phyloP scores from a whole-genome alignment of 2,113 vertebrate species.

The Tamias sibiricus region DNA sequence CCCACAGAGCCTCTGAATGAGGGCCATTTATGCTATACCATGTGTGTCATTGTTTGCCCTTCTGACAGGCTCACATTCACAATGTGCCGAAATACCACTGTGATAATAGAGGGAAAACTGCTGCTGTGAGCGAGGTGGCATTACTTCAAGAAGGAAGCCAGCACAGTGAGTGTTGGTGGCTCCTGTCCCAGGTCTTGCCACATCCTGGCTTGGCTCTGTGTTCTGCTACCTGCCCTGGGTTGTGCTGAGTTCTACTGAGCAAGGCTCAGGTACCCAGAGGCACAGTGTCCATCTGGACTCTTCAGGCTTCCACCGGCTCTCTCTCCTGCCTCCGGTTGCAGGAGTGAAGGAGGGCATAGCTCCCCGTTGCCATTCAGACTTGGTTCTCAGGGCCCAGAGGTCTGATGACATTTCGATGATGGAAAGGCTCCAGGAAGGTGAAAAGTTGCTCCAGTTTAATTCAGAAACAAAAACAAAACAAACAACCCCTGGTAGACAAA shows the following conservation, averaged over 20 bases:
- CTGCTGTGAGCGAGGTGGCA: background rate
- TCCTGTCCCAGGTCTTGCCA: background rate
- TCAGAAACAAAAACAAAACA: slow-evolving; percentile 13
- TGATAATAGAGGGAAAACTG: background rate
- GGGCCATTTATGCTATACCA: background rate
- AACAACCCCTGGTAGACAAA: background rate
- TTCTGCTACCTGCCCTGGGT: background rate
- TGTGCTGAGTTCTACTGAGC: background rate
- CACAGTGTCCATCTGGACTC: background rate
- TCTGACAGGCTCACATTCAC: background rate
- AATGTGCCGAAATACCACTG: background rate
- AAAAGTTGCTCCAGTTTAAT: background rate
- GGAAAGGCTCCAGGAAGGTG: background rate
- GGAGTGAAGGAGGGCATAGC: background rate
- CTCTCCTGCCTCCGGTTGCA: too few relatives aligned
- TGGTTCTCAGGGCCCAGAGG: background rate
- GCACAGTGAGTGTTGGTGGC: background rate
- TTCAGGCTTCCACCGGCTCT: rapidly evolving
- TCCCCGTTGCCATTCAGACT: background rate
- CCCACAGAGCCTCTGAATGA: background rate
- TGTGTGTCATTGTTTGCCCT: background rate
- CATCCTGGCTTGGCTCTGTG: background rate
- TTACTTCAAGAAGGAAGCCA: slow-evolving; percentile 46
- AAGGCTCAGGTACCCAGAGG: background rate
- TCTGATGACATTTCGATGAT: background rate